Evolutionary conservation across 1,140 invertebrate genomes (phyloP).

Genomic region (Calliphora vicina): DNA sequence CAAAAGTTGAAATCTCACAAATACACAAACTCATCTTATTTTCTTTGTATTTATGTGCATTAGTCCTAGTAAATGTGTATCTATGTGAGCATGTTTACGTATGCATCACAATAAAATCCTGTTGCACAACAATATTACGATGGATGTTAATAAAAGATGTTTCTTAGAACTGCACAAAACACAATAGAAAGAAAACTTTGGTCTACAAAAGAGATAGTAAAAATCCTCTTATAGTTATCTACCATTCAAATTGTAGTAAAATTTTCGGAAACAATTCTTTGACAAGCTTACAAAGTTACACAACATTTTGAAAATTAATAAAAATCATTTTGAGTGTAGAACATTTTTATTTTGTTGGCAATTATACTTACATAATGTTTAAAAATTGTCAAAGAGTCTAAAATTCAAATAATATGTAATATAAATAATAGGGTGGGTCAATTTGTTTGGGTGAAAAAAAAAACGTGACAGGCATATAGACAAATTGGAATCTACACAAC

Average conservation of each 20-base stretch:
- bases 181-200: neutral
- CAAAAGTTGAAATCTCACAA: neutral
- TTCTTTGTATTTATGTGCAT: neutral
- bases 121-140: neutral
- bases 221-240: neutral
- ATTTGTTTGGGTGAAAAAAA: too few relatives aligned
- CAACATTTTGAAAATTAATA: neutral
- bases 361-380: too few relatives aligned
- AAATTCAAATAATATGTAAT: too few relatives aligned
- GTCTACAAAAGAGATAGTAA: neutral
- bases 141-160: neutral
- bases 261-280: neutral
- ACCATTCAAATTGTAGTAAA: neutral
- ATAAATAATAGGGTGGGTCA: too few relatives aligned
- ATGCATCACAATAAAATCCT: slow-evolving; percentile 1
- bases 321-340: neutral
- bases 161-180: neutral
- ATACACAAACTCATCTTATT: neutral
- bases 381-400: too few relatives aligned
- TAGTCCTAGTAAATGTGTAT: neutral
- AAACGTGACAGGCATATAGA: too few relatives aligned
- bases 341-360: neutral
- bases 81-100: neutral
- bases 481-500: too few relatives aligned
- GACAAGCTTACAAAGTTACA: neutral